Evolutionary conservation across 2,113 vertebrate species (phyloP).

Genomic region (Natator depressus): DNA sequence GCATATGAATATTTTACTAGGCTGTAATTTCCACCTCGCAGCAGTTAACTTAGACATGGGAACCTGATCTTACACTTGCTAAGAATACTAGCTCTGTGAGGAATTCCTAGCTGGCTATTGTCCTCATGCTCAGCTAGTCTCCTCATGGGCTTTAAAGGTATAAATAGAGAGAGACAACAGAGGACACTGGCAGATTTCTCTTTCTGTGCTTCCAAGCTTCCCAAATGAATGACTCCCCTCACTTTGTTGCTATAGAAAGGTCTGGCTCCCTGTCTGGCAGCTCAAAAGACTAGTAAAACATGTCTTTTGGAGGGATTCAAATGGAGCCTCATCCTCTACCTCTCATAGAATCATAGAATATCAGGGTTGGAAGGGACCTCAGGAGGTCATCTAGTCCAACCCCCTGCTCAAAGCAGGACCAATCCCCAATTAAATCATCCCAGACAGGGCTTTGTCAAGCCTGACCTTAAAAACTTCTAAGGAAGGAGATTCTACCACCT

Average conservation of each 20-base stretch:
- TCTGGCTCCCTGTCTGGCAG: constrained; percentile 39
- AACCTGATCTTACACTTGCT: constrained; percentile 45
- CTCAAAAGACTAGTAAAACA: constrained; percentile 49
- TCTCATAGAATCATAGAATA: too few relatives aligned
- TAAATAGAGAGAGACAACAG: constrained; percentile 76
- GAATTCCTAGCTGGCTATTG: constrained; percentile 57
- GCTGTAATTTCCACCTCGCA: constrained; percentile 37
- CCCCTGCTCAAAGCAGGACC: too few relatives aligned
- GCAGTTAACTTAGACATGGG: constrained; percentile 43
- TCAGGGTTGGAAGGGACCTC: too few relatives aligned
- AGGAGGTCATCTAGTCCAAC: too few relatives aligned
- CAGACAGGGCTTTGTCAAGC: too few relatives aligned
- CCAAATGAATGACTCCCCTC: constrained; percentile 68
- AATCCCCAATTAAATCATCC: too few relatives aligned
- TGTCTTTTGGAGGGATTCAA: constrained; percentile 36
- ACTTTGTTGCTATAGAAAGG: constrained; percentile 64
- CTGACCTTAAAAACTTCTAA: too few relatives aligned
- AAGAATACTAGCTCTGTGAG: constrained; percentile 62
- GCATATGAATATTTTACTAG: not conserved
- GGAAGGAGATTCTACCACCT: too few relatives aligned
- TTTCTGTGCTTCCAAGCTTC: constrained; percentile 67
- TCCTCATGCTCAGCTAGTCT: constrained; percentile 67
- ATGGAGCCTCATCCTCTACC: not conserved
- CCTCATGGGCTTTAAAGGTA: constrained; percentile 70
- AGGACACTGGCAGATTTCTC: constrained; percentile 69